phyloP scores from a whole-genome alignment of 2,797 vertebrate genomes.

The Hoplostethus atlanticus region DNA sequence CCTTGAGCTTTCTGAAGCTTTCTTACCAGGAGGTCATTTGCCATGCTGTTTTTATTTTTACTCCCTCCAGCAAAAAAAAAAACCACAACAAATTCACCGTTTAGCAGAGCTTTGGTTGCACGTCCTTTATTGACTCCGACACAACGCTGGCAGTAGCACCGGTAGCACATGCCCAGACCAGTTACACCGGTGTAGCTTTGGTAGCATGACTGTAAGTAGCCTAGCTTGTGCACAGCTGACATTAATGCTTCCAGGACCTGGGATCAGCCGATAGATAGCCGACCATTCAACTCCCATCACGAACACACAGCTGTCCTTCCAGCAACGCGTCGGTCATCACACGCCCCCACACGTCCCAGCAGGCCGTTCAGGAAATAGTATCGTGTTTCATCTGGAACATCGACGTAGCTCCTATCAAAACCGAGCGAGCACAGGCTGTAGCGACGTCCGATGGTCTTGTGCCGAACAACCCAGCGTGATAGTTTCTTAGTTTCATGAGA shows the following conservation, averaged over 20 bases:
- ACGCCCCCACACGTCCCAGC: too few relatives aligned
- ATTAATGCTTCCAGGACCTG: slow-evolving; percentile 1
- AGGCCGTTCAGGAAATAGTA: neutral
- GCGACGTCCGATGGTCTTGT: too few relatives aligned
- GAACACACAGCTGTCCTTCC: too few relatives aligned
- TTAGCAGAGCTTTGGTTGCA: slow-evolving; percentile 18
- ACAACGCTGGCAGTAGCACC: neutral
- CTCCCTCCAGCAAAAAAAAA: slow-evolving; percentile 19
- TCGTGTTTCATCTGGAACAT: neutral
- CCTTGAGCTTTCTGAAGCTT: neutral
- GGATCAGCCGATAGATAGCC: neutral
- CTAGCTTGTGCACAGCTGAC: slow-evolving; percentile 5
- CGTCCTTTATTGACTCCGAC: slow-evolving; percentile 17
- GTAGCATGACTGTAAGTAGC: slow-evolving; percentile 16
- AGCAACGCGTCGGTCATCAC: too few relatives aligned
- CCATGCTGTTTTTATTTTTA: neutral
- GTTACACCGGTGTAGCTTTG: slow-evolving; percentile 55
- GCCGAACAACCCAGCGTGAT: too few relatives aligned
- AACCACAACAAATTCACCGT: too few relatives aligned
- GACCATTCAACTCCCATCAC: too few relatives aligned
- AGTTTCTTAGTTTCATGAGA: too few relatives aligned
- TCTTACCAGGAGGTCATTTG: too few relatives aligned
- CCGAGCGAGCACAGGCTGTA: too few relatives aligned
- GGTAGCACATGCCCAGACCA: slow-evolving; percentile 66
- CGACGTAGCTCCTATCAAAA: neutral